A percentile compares a stretch with the other conserved stretches of the same genome.
Evolutionary conservation across 2,797 vertebrate genomes (phyloP).

Genomic region (Clamator glandarius): DNA sequence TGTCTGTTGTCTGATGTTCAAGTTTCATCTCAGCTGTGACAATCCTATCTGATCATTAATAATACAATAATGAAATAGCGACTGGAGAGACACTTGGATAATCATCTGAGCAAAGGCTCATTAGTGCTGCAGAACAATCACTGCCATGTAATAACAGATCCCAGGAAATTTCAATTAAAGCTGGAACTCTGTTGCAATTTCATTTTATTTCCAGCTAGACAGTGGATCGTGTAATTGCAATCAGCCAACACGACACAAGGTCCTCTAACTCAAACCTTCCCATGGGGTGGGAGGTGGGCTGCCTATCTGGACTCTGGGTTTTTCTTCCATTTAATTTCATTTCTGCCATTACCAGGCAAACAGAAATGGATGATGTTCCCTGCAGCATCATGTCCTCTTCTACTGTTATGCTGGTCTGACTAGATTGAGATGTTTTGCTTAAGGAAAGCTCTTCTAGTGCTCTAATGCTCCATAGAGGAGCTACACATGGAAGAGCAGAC

Average conservation of each 20-base stretch:
- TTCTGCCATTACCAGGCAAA: neutral
- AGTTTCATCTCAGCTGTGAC: slow-evolving; percentile 70
- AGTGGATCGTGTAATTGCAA: slow-evolving; percentile 73
- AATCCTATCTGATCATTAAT: slow-evolving; percentile 82
- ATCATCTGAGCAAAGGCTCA: slow-evolving; percentile 82
- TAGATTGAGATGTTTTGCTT: neutral
- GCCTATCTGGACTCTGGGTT: neutral
- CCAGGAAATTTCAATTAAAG: slow-evolving; percentile 86
- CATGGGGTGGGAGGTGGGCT: slow-evolving; percentile 38
- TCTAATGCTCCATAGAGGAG: fast-evolving
- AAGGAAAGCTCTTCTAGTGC: neutral
- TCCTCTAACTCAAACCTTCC: slow-evolving; percentile 59
- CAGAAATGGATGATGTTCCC: neutral
- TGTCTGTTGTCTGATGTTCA: slow-evolving; percentile 39
- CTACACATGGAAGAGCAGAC: fast-evolving
- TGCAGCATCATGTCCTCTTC: neutral
- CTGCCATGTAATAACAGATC: slow-evolving; percentile 81
- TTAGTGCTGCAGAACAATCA: slow-evolving; percentile 80
- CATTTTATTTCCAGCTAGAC: slow-evolving; percentile 71
- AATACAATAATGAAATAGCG: slow-evolving; percentile 79
- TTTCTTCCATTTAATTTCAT: neutral
- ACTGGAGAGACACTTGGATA: slow-evolving; percentile 83
- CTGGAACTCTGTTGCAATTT: slow-evolving; percentile 78
- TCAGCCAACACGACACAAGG: slow-evolving; percentile 66
- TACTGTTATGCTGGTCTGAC: neutral